Percentiles rank a stretch among this genome's conserved stretches.
phyloP scores from a whole-genome alignment of 1,140 invertebrate genomes.

The Macrosteles quadrilineatus region DNA sequence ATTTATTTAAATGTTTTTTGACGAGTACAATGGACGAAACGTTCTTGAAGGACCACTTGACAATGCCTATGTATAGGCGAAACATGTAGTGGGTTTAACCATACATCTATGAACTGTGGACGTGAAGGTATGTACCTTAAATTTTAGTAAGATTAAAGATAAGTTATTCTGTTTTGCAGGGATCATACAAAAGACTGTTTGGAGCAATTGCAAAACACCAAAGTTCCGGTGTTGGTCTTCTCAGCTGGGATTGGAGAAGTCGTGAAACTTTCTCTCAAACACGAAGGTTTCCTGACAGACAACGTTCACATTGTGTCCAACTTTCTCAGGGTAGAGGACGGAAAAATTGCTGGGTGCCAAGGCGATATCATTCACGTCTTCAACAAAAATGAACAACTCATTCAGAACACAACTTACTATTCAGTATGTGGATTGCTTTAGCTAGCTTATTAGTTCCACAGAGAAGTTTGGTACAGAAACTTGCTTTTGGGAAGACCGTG shows the following conservation, averaged over 20 bases:
- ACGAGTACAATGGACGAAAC: too few species aligned
- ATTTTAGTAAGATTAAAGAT: too few species aligned
- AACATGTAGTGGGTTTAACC: too few species aligned
- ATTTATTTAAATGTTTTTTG: too few species aligned
- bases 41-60: too few species aligned
- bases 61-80: too few species aligned
- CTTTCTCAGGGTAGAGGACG: constrained; percentile 78
- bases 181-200: constrained; percentile 75
- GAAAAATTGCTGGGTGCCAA: constrained; percentile 67
- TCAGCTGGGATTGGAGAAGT: constrained; percentile 92
- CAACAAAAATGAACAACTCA: constrained; percentile 89
- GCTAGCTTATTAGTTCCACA: too few species aligned
- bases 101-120: too few species aligned
- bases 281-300: constrained; percentile 65
- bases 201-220: constrained; percentile 58
- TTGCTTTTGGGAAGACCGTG: too few species aligned
- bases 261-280: constrained; percentile 72
- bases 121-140: too few species aligned
- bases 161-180: constrained; percentile 53
- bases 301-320: constrained; percentile 91
- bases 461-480: too few species aligned
- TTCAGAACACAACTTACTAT: constrained; percentile 78
- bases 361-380: constrained; percentile 81
- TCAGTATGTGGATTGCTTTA: too few species aligned
- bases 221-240: constrained; percentile 88